A percentile compares a stretch with the other conserved stretches of the same genome.
Conservation (phyloP, 2,888 invertebrate genomes). For the Erebia aethiops region DNA sequence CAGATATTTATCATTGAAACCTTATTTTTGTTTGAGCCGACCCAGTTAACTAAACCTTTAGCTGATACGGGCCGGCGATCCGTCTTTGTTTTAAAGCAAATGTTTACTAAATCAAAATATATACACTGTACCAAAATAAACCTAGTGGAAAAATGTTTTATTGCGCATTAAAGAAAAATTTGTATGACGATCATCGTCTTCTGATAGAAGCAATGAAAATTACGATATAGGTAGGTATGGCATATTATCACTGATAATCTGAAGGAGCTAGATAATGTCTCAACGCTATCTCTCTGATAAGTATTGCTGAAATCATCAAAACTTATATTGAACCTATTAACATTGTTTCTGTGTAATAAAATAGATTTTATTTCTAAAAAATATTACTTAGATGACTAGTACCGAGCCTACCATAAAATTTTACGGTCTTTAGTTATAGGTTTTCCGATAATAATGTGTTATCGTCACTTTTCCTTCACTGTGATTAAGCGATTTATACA, state of each 20-base stretch:
- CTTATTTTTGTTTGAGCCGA: neutral
- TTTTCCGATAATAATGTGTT: constrained; percentile 56
- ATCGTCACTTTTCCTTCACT: constrained; percentile 61
- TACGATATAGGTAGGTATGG: constrained; percentile 35
- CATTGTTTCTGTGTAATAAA: constrained; percentile 1
- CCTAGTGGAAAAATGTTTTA: neutral
- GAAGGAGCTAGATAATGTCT: constrained; percentile 54
- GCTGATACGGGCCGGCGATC: neutral
- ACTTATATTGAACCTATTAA: constrained; percentile 13
- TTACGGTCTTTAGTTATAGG: constrained; percentile 46
- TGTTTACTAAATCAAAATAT: neutral
- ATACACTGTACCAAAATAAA: neutral
- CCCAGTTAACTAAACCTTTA: neutral
- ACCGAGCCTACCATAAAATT: constrained; percentile 13
- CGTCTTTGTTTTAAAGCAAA: neutral
- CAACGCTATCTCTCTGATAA: constrained; percentile 43
- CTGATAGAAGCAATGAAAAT: constrained; percentile 37
- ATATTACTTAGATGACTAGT: neutral
- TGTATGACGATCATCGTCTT: constrained; percentile 22
- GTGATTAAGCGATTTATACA: constrained; percentile 68
- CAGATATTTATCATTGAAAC: neutral
- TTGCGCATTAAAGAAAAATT: neutral
- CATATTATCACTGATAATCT: constrained; percentile 62
- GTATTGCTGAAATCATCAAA: constrained; percentile 17
- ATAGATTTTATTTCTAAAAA: neutral